Evolutionary conservation across 2,113 vertebrate genomes (phyloP), one percentile per base, ranked within the genome.

Genomic region (Bubo scandiacus): DNA sequence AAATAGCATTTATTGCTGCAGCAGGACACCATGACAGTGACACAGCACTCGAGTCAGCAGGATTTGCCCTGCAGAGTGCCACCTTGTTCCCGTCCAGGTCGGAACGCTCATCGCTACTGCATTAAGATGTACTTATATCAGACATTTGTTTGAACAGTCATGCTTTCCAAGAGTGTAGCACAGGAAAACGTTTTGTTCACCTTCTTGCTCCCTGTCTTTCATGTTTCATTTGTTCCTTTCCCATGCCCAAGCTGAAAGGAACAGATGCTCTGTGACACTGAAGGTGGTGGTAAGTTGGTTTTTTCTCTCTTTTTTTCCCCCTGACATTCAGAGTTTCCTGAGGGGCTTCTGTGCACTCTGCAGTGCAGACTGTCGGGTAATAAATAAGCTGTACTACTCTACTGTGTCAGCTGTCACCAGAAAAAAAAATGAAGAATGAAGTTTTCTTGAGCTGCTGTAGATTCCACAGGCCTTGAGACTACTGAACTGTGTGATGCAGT

Each of bases 31-130:
- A 23, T 38, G 63, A 81, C 90, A 81, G 89, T 96, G 96, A 97
- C 95, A 94, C 93, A 95, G 94, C 94, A 92, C 86, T 91, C n/a
- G 20, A 65, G 81, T 94, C 92, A 92, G 95, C 95, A 97, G 65
- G 77, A 94, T 87, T 90, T 78, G 62, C 55, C 84, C 88, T 91
- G 89, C 92, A 87, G 93, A 77, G 38, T 92, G 73, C 57, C 52
- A 70, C 81, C 54, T 79, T 91, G 66, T 59, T 78, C 68, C 36
- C 57, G 47, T 74, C 65, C 15, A 11, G 67, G 67, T 78, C 77
- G 62, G 58, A 82, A 57, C 59, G 70, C 70, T 94, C 32, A 16
- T 54, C 32, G 42, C 27, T 29, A 9, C 47, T 72, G 65, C 62
- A 70, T 45, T 68, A 51, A 61, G 51, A 57, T 83, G 74, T 47